A percentile compares a stretch with the other conserved stretches of the same genome.
These are phyloP conservation scores for Lasiurus cinereus DNA, from an alignment of 2,113 vertebrate species.

Conservation along the genomic window DNA sequence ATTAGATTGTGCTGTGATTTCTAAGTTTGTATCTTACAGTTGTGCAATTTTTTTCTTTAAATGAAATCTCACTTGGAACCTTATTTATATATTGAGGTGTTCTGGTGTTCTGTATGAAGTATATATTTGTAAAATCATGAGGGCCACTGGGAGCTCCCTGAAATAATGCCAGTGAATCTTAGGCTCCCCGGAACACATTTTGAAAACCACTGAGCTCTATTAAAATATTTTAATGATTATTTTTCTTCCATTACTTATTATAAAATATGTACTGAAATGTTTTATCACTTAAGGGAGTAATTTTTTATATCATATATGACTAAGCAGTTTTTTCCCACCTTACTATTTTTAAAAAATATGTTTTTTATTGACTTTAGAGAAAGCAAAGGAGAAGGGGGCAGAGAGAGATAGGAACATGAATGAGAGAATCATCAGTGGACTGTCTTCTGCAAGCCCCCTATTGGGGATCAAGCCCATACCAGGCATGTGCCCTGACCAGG, in stretches of 20 bases:
- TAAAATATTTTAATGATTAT: conserved; percentile 47
- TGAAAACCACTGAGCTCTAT: not conserved
- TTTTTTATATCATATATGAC: not conserved
- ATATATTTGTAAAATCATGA: not conserved
- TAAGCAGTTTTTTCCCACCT: not conserved
- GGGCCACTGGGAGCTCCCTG: not conserved
- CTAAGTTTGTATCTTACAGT: conserved; percentile 25
- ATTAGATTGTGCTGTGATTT: conserved; percentile 30
- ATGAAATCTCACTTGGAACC: not conserved
- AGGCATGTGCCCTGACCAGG: too few relatives aligned
- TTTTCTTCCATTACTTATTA: conserved; percentile 11
- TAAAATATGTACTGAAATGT: conserved; percentile 14
- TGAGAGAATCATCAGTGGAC: too few relatives aligned
- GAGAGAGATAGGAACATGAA: too few relatives aligned
- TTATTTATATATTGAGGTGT: not conserved
- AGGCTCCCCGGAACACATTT: not conserved
- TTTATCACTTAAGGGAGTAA: not conserved
- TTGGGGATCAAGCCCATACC: too few relatives aligned
- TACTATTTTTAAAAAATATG: conserved; percentile 57
- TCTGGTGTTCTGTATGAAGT: not conserved
- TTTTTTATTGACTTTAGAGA: not conserved
- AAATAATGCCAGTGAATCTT: not conserved
- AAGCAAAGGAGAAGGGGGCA: too few relatives aligned
- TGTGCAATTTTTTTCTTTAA: conserved; percentile 23
- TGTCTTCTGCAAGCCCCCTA: too few relatives aligned